Base-by-base conservation (phyloP, 2,888 invertebrate genomes). In the Idaea dimidiata region DNA sequence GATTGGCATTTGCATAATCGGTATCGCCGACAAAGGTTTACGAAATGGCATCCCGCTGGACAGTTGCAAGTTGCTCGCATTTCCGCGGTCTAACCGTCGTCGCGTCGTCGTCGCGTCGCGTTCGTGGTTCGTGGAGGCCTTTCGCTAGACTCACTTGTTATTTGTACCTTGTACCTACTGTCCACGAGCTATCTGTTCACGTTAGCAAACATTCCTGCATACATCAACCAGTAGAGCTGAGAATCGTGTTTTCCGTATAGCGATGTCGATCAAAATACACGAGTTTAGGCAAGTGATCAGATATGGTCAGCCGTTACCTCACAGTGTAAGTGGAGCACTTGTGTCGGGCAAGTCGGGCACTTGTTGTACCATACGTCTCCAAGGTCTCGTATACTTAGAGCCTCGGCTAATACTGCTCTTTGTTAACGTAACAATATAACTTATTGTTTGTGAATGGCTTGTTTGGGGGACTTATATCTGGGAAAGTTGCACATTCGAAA, bases 261-360 rank as follows among this genome's bases (percentile, higher is more conserved):
- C 43, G 43, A 10, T 14, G 43, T 2, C 3, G 43, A 14, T 43
- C 8, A 3, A 10, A 14, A 43, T 43, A 43, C 7, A 14, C 17
- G 18, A 56, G 17, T 60, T 66, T 64, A 58, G 43, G 66, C 66
- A 79, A 79, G 71, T 73, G 79, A 81, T 84, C 77, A 76, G 80
- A 83, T 84, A 83, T 81, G 78, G 77, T 75, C 63, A 71, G 74
- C 88, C 86, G 83, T 81, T 56, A 18, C 56, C 86, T 86, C 89
- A 90, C 72, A 72, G 72, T 72, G 58, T 60, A 86, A 85, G 81
- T 87, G 69, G 88, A 86, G 84, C 87, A 79, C 65, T 83, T 80
- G 80, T 82, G 74, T 54, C 24, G 24, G 24, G 24, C 24, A 24
- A 24, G 24, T 24, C 24, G 66, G 68, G 68, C 61, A 66, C 72